These are phyloP conservation scores for Anoplophora glabripennis DNA, from an alignment of 1,140 invertebrate genomes.

Conservation along the genomic window DNA sequence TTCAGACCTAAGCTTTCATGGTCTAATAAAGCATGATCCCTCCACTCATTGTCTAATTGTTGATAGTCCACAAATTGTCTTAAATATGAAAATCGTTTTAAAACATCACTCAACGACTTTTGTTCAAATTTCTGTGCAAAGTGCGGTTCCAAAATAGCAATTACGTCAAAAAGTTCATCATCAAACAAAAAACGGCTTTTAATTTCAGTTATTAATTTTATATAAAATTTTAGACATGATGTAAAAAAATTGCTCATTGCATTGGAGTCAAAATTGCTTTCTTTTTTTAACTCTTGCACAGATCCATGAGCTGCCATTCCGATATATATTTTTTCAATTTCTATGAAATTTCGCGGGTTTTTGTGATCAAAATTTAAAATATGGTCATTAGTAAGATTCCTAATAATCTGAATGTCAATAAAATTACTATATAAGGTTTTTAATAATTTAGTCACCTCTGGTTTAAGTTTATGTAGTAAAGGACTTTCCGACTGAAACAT, in stretches of 20 bases:
- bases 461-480: constrained; percentile 38
- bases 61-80: neutral
- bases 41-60: too few relatives aligned
- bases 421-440: constrained; percentile 5
- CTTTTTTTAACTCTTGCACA: neutral
- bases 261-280: too few relatives aligned
- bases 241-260: too few relatives aligned
- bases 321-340: constrained; percentile 2
- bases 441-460: constrained; percentile 18
- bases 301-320: neutral
- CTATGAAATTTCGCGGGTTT: constrained; percentile 2
- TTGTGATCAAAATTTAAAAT: constrained; percentile 6
- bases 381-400: neutral
- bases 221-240: too few relatives aligned
- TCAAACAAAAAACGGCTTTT: too few relatives aligned
- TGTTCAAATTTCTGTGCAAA: too few relatives aligned
- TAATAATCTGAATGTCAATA: neutral
- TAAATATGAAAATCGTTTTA: too few relatives aligned
- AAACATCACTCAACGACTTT: too few relatives aligned
- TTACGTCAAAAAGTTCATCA: too few relatives aligned
- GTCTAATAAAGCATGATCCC: too few relatives aligned
- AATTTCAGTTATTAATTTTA: too few relatives aligned
- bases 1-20: neutral
- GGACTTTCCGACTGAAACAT: constrained; percentile 42
- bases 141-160: too few relatives aligned